Evolutionary conservation across 2,797 vertebrate genomes (phyloP), one percentile per base, ranked within the genome.

Genomic region (Fistularia commersonii): DNA sequence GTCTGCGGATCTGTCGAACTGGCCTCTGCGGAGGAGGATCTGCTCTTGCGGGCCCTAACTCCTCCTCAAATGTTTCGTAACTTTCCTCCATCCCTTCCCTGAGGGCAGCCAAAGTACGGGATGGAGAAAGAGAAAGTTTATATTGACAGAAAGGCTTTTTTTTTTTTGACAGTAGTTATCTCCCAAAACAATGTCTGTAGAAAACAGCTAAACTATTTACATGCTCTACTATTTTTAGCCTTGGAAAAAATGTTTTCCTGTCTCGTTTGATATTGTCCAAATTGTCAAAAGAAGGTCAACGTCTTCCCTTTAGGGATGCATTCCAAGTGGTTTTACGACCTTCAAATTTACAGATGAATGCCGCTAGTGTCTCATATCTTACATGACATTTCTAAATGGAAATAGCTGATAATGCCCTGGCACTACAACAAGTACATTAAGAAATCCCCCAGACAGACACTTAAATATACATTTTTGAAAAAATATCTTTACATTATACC

Each of bases 41-140:
- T 72, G 71, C 68, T 57, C 80, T 77, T 37, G 77, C 45, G 56
- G 77, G 66, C 61, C 82, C 62, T 32, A 91, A 83, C 72, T 91
- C 88, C 62, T 88, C 88, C 49, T 90, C 88, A 80, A 90, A 88
- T 62, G 86, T 90, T 77, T 90, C 88, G 71, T 85, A 91, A 46
- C 86, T 87, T 54, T 88, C 81, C 39, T 88, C 88, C 88, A 89
- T 88, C 59, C 39, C 56, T 69, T 45, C 13, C 57, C 77, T 62
- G 44, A 49, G 40, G 35, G 54, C 45, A 32, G 1, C 12, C 5
- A 58, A 57, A 23, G 14, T 9, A 13, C 31, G 8, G 40, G 31
- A 41, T 0, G 41, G 5, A 54, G 7, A 54, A 23, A 23, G 23
- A 36, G 1, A 34, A 3, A 14, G 12, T 14, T 8, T 36, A 6